A percentile compares a stretch with the other conserved stretches of the same genome.
Evolutionary conservation across 2,888 invertebrate species (phyloP).

Genomic region (Nomada fabriciana): DNA sequence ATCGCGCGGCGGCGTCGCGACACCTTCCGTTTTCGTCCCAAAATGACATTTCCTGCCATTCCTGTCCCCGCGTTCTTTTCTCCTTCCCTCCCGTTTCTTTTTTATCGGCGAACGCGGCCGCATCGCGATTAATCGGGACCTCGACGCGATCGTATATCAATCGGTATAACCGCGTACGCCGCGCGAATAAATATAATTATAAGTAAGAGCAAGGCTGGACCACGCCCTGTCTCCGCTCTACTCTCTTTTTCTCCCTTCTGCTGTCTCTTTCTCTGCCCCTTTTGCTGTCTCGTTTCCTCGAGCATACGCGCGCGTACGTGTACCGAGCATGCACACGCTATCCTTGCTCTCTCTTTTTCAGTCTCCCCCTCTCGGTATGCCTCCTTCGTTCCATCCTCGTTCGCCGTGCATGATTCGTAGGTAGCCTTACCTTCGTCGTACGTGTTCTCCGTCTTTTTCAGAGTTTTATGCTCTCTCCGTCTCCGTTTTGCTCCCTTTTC

Average conservation of each 20-base stretch:
- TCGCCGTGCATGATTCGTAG: neutral
- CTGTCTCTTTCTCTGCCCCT: constrained; percentile 12
- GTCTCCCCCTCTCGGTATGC: constrained; percentile 2
- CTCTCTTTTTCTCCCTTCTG: constrained; percentile 75
- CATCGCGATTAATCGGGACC: constrained; percentile 71
- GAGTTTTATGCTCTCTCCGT: constrained; percentile 33
- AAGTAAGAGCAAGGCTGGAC: constrained; percentile 83
- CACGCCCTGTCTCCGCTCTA: constrained; percentile 83
- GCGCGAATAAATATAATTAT: constrained; percentile 81
- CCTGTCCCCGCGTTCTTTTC: neutral
- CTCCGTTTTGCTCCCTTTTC: constrained; percentile 26
- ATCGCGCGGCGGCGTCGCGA: neutral
- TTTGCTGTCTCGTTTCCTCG: constrained; percentile 8
- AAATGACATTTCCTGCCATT: neutral
- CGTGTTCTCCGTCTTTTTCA: constrained; percentile 3
- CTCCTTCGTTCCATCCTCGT: neutral
- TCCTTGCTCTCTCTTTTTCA: constrained; percentile 45
- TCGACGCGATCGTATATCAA: constrained; percentile 78
- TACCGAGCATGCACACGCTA: constrained; percentile 19
- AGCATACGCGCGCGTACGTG: neutral
- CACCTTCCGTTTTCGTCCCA: neutral
- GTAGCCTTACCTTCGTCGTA: neutral
- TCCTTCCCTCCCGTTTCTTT: too few species aligned
- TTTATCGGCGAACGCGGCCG: constrained; percentile 13
- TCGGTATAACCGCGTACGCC: constrained; percentile 71